A percentile compares a stretch with the other conserved stretches of the same genome.
Evolutionary conservation across 2,113 vertebrate species (phyloP).

Genomic region (Camelus dromedarius): DNA sequence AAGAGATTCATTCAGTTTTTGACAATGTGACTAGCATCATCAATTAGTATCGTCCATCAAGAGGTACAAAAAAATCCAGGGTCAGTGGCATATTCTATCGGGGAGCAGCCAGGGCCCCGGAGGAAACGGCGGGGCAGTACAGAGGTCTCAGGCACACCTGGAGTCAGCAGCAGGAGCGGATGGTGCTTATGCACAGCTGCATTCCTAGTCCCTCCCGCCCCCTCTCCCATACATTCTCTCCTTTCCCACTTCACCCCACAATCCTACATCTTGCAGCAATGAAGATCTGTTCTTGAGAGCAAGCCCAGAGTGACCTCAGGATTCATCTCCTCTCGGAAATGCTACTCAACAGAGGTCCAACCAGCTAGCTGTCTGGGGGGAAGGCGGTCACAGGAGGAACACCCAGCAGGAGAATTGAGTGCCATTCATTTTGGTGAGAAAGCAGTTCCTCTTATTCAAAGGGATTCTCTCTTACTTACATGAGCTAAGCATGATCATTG

Average conservation of each 20-base stretch:
- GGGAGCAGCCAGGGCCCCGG: neutral
- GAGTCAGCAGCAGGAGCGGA: neutral
- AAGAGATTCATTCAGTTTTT: constrained; percentile 68
- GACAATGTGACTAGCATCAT: constrained; percentile 46
- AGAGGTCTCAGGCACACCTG: fast-evolving
- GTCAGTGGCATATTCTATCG: neutral
- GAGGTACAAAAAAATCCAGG: neutral
- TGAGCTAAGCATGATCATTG: neutral
- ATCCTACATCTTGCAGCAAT: neutral
- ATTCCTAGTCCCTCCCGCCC: fast-evolving
- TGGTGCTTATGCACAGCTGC: neutral
- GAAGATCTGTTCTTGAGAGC: neutral
- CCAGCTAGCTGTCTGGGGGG: neutral
- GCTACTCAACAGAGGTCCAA: neutral
- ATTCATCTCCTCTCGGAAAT: neutral
- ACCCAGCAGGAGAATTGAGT: neutral
- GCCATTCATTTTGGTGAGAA: neutral
- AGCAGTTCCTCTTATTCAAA: neutral
- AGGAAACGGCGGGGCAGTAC: neutral
- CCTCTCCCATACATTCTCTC: neutral
- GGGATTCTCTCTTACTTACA: neutral
- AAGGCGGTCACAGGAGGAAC: neutral
- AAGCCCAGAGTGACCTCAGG: neutral
- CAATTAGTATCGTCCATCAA: neutral
- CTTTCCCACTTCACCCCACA: fast-evolving